Conservation (phyloP, 2,888 invertebrate species). For the Trichopria drosophilae region DNA sequence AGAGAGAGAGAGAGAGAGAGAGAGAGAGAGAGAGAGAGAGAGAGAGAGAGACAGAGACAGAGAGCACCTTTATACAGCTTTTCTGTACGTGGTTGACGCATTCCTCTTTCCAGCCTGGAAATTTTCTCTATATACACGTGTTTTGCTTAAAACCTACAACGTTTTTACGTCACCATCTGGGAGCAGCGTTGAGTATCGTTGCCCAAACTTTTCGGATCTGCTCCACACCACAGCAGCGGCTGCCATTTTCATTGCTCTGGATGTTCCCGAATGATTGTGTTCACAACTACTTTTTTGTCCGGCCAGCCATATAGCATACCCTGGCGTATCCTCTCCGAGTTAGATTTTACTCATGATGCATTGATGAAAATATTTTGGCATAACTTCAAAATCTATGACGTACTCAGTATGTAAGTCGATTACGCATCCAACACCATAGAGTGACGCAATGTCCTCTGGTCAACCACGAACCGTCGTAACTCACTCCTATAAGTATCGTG, state of each 20-base stretch:
- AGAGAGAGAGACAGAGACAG: too few relatives aligned
- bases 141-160: conserved; percentile 13
- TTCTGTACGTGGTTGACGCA: conserved; percentile 15
- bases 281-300: too few relatives aligned
- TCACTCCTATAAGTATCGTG: conserved; percentile 6
- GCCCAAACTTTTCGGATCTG: conserved; percentile 15
- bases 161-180: conserved; percentile 20
- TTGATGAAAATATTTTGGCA: conserved; percentile 16
- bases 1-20: too few relatives aligned
- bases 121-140: conserved; percentile 10
- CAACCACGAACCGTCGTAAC: conserved; percentile 14
- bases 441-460: conserved; percentile 11
- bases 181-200: conserved; percentile 8
- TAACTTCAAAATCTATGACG: conserved; percentile 9
- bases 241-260: conserved; percentile 18
- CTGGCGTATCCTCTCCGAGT: too few relatives aligned
- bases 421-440: conserved; percentile 15
- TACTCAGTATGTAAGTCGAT: conserved; percentile 9
- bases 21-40: too few relatives aligned
- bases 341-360: too few relatives aligned
- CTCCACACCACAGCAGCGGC: conserved; percentile 18
- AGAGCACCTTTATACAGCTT: too few relatives aligned
- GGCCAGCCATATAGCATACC: too few relatives aligned
- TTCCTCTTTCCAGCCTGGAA: too few relatives aligned
- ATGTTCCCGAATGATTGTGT: conserved; percentile 14